phyloP scores from a whole-genome alignment of 2,113 vertebrate species.

The Ctenomys sociabilis region DNA sequence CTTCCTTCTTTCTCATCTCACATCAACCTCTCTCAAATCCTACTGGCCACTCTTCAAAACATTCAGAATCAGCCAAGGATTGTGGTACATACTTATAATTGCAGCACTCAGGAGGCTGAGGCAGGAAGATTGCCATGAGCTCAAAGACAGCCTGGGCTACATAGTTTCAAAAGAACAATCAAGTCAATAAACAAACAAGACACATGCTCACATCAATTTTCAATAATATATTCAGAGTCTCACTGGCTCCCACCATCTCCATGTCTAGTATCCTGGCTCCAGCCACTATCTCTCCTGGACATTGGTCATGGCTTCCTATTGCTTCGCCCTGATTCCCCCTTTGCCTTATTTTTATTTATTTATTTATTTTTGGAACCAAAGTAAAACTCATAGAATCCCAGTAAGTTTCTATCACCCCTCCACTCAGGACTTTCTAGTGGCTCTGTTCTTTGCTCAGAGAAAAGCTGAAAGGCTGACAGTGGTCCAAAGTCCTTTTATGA shows the following conservation, averaged over 20 bases:
- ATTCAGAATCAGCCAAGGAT: not conserved
- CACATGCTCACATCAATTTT: not conserved
- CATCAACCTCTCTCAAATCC: not conserved
- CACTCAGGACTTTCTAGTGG: not conserved
- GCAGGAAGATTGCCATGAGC: not conserved
- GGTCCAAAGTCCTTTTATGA: not conserved
- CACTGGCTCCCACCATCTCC: not conserved
- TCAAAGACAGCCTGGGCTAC: not conserved
- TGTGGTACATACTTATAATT: not conserved
- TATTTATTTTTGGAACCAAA: not conserved
- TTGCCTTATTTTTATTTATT: not conserved
- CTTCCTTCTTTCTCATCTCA: not conserved
- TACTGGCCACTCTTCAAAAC: conserved; percentile 18
- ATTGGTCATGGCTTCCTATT: not conserved
- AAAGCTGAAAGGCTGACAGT: not conserved
- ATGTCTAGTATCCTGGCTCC: not conserved
- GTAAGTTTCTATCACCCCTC: not conserved
- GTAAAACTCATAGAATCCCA: not conserved
- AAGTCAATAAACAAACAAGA: not conserved
- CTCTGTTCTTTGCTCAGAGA: not conserved
- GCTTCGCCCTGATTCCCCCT: not conserved
- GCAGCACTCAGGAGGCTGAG: not conserved
- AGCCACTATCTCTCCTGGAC: not conserved
- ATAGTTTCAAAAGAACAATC: not conserved
- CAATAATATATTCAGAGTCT: not conserved